Conservation (phyloP, 2,113 vertebrate species). For the Cromileptes altivelis region DNA sequence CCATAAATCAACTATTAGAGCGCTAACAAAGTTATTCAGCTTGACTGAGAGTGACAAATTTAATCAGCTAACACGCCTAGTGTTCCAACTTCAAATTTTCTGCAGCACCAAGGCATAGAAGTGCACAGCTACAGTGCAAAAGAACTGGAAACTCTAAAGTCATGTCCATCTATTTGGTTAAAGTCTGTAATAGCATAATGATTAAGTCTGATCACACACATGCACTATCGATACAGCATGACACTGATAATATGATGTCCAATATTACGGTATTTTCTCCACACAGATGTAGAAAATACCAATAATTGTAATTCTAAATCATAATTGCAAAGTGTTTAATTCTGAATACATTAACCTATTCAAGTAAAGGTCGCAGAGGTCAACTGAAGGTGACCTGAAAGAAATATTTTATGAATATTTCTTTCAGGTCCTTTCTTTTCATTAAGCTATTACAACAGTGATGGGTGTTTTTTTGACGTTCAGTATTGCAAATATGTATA, state of each 20-base stretch:
- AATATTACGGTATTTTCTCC: neutral
- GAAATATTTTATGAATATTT: neutral
- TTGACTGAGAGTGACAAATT: neutral
- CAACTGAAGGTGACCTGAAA: neutral
- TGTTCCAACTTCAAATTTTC: neutral
- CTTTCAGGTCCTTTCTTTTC: neutral
- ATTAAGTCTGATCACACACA: neutral
- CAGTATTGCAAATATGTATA: neutral
- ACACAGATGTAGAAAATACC: neutral
- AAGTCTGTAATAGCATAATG: neutral
- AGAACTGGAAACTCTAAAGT: neutral
- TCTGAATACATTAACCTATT: neutral
- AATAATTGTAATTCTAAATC: neutral
- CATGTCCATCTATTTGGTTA: neutral
- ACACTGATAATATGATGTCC: neutral
- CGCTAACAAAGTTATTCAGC: neutral
- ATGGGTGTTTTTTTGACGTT: neutral
- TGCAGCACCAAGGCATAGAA: neutral
- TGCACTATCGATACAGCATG: neutral
- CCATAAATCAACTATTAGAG: neutral
- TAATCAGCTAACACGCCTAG: neutral
- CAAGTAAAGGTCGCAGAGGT: conserved; percentile 11
- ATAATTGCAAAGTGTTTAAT: neutral
- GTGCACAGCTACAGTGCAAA: neutral
- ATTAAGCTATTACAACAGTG: neutral